Conservation (phyloP, 64 coral and sea anemone species). For the Montipora cactus region DNA sequence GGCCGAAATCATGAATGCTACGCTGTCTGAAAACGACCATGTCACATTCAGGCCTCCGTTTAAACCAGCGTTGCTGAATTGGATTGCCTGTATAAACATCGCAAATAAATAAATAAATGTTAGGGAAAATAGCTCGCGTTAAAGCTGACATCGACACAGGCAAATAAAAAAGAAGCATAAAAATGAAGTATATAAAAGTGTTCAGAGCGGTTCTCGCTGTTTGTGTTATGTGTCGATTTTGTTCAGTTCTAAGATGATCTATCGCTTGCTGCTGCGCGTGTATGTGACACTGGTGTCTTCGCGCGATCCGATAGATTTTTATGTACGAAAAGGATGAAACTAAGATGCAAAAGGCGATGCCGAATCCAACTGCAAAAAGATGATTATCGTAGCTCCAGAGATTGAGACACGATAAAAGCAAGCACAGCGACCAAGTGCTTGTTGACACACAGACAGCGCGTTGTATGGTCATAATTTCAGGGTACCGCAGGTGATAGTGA, state of each 20-base stretch:
- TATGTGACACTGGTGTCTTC: not conserved
- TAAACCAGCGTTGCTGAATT: too few relatives aligned
- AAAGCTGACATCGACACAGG: not conserved
- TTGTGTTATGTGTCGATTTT: not conserved
- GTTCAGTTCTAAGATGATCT: not conserved
- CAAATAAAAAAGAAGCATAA: not conserved
- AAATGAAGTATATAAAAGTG: slow-evolving; percentile 22
- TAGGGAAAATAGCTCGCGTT: not conserved
- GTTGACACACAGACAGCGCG: not conserved
- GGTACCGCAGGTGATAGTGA: slow-evolving; percentile 22
- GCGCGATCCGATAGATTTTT: not conserved
- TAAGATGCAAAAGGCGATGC: not conserved
- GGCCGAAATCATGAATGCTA: slow-evolving; percentile 1
- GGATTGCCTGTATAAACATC: too few relatives aligned
- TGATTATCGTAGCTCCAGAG: not conserved
- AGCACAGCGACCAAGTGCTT: not conserved
- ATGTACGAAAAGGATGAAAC: not conserved
- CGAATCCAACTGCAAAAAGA: not conserved
- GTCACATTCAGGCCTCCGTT: too few relatives aligned
- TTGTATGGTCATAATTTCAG: not conserved
- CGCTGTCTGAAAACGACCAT: not conserved
- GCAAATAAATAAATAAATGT: too few relatives aligned
- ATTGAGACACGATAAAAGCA: not conserved
- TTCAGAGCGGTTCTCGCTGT: not conserved
- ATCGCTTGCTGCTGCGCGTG: not conserved